Evolutionary conservation across 2,113 vertebrate genomes (phyloP), one percentile per base, ranked within the genome.

Genomic region (Triplophysa dalaica): DNA sequence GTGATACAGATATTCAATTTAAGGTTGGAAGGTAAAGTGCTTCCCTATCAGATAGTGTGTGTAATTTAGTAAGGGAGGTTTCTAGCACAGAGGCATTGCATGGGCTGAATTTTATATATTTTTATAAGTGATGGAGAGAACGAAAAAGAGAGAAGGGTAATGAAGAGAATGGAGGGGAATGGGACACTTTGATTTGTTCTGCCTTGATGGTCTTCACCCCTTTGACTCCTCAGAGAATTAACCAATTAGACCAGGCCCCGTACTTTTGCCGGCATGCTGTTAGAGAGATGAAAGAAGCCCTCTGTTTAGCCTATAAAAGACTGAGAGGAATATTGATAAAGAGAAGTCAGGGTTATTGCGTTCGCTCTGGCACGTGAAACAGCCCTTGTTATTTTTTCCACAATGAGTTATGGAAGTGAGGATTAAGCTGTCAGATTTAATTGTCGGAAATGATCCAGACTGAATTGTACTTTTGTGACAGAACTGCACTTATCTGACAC

Each of bases 11-110:
- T 91, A 89, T 91, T 89, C 88, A 83, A 85, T 72, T 83, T 86
- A 87, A n/a, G n/a, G n/a, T 54, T 76, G 77, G 17, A 45, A 33
- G 73, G 22, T 63, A 58, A 52, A 56, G 69, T 45, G 72, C 78
- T 76, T 75, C 76, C 78, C 74, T 83, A 84, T 90, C 90, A 85
- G 24, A 24, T 24, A 24, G 81, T 69, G 78, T 79, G 41, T 60
- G 84, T 90, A 89, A 90, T 91, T 87, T 89, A 89, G 89, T 88
- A 87, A 92, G 88, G 80, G 21, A 81, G 83, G 83, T 88, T 89
- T 90, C n/a, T 76, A 85, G 54, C 67, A 82, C 78, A 83, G 83
- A 80, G 62, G 69, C 64, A 61, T 74, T 58, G 26, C n/a, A n/a
- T 19, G 52, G 11, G 67, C 41, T 29, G 41, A 24, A 24, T 29